phyloP scores from a whole-genome alignment of 2,888 invertebrate species.

The Harpalus rubripes region DNA sequence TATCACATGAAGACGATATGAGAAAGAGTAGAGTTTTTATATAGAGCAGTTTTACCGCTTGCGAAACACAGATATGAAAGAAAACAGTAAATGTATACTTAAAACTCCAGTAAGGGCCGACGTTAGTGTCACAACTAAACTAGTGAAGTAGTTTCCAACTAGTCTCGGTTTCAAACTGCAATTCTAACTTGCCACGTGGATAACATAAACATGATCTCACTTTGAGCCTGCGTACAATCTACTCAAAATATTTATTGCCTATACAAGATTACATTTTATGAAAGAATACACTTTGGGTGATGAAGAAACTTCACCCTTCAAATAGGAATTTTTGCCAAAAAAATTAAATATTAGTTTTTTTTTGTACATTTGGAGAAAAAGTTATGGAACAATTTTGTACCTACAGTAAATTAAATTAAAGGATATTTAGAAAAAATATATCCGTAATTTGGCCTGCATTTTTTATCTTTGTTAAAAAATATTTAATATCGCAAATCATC shows the following conservation, averaged over 20 bases:
- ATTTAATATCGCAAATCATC: too few relatives aligned
- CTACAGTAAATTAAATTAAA: too few relatives aligned
- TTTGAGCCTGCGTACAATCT: not conserved
- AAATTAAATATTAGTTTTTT: too few relatives aligned
- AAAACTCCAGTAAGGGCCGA: conserved; percentile 58
- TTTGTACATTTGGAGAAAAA: too few relatives aligned
- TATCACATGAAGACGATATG: conserved; percentile 61
- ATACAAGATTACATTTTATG: not conserved
- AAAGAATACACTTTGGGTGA: conserved; percentile 18
- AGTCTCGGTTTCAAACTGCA: conserved; percentile 48
- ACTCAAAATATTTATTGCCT: conserved; percentile 5
- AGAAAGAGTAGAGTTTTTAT: conserved; percentile 59
- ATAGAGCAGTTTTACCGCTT: conserved; percentile 53
- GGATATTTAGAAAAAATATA: too few relatives aligned
- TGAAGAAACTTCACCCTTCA: not conserved
- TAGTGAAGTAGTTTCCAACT: conserved; percentile 57
- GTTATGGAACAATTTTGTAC: too few relatives aligned
- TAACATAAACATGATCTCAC: conserved; percentile 50
- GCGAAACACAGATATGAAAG: conserved; percentile 64
- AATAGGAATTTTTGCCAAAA: not conserved
- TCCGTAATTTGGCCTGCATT: too few relatives aligned
- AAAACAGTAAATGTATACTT: conserved; percentile 65
- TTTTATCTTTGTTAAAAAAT: too few relatives aligned
- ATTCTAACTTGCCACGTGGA: conserved; percentile 60
- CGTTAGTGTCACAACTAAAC: conserved; percentile 58